Evolutionary conservation across 2,888 invertebrate species (phyloP), one percentile per base, ranked within the genome.

Genomic region (Drosophila peninsularis): DNA sequence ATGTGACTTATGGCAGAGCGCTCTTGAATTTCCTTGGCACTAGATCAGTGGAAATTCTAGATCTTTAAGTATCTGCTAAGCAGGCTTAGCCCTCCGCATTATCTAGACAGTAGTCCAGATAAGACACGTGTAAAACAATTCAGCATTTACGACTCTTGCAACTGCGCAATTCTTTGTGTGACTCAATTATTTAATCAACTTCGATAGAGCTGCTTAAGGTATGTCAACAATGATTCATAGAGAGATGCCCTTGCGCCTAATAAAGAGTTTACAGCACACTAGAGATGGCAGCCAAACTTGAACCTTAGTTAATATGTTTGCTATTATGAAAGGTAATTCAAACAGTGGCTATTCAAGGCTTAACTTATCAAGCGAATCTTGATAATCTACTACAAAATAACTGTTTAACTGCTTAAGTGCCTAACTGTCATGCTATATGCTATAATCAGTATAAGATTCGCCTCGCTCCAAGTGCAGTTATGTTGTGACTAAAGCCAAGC

Each of bases 111-210:
- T 17, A 47, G 34, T 6, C 11, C 14, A 44, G 66, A 57, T 58
- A 66, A 34, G 37, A 9, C 39, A 55, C 14, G 11, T 55, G 17
- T 49, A n/a, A 47, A 21, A 17, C 27, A 27, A 19, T 58, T 32
- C 13, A 27, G 11, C 19, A 10, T 11, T 27, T 27, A 17, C 30
- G 34, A n/a, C 24, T 49, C 17, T 50, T 58, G 9, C 17, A n/a
- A 6, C 21, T 21, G 54, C 54, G 30, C 37, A 72, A 27, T 42
- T 55, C 36, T 13, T 19, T 9, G 24, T 21, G 24, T 71, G 55
- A 65, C n/a, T 63, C 69, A 52, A 44, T 74, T 39, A 21, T 44
- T 58, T 65, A 62, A 75, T 65, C 41, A 62, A 47, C n/a, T 61
- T 32, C 41, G 24, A 60, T 53, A 56, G 19, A 44, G 41, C 34